These are phyloP conservation scores for Lerista edwardsae DNA, from an alignment of 2,797 vertebrate species.

Conservation along the genomic window DNA sequence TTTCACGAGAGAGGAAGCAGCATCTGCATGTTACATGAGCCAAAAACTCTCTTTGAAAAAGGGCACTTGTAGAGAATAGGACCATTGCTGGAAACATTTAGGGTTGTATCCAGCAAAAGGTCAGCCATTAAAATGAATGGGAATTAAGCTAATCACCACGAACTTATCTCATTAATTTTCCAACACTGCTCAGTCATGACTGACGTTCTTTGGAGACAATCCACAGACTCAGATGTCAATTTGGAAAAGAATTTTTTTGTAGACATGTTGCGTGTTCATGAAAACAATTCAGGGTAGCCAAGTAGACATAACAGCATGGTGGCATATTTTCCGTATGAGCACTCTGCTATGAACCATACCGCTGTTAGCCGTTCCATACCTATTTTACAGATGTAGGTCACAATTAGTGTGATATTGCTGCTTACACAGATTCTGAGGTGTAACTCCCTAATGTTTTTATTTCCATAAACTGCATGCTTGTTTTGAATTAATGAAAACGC, in stretches of 20 bases:
- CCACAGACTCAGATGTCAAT: not conserved
- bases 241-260: not conserved
- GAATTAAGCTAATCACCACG: too few relatives aligned
- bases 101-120: too few relatives aligned
- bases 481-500: too few relatives aligned
- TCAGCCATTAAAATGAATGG: too few relatives aligned
- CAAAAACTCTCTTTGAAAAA: conserved; percentile 4
- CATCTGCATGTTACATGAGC: conserved; percentile 30
- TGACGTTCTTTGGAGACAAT: too few relatives aligned
- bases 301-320: too few relatives aligned
- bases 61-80: not conserved
- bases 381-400: not conserved
- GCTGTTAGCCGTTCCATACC: not conserved
- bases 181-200: too few relatives aligned
- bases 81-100: not conserved
- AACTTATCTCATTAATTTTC: too few relatives aligned
- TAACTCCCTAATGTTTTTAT: not conserved
- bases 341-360: not conserved
- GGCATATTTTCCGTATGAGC: not conserved
- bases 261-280: not conserved
- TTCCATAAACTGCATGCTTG: too few relatives aligned
- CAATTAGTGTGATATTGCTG: not conserved
- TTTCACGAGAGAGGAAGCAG: conserved; percentile 40
- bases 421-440: not conserved
- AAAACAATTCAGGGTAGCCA: not conserved